Percentiles rank a stretch among this genome's conserved stretches.
phyloP scores from a whole-genome alignment of 1,140 invertebrate genomes.

The Mactra quadrangularis region DNA sequence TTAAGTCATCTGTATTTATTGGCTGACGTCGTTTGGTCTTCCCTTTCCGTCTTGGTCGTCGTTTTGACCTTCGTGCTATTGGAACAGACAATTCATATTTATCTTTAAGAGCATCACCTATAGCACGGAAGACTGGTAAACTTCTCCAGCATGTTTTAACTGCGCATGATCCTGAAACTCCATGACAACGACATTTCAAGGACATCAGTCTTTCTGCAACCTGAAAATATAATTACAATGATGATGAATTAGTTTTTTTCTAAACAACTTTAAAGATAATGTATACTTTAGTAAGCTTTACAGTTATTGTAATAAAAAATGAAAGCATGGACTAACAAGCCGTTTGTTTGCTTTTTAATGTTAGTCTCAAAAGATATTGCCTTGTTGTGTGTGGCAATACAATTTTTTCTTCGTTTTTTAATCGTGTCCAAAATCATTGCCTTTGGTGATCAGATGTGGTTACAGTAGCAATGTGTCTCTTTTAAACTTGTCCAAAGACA shows the following conservation, averaged over 20 bases:
- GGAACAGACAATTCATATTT: conserved; percentile 92
- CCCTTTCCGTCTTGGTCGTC: conserved; percentile 73
- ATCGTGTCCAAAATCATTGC: too few species aligned
- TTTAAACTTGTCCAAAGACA: too few species aligned
- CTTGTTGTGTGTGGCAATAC: too few species aligned
- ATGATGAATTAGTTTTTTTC: background rate
- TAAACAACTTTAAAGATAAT: background rate
- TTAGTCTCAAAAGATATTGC: too few species aligned
- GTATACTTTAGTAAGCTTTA: background rate
- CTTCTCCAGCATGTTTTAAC: conserved; percentile 98
- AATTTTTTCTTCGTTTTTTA: too few species aligned
- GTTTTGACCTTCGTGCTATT: conserved; percentile 86
- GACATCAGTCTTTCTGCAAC: conserved; percentile 85
- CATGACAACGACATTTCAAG: conserved; percentile 91
- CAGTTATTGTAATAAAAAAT: background rate
- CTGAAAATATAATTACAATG: conserved; percentile 67
- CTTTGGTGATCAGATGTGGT: too few species aligned
- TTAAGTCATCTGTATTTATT: conserved; percentile 87
- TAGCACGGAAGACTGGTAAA: conserved; percentile 91
- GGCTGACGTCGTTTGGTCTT: conserved; percentile 72
- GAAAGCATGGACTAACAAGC: too few species aligned
- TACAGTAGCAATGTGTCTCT: too few species aligned
- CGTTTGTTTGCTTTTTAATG: too few species aligned
- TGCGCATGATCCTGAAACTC: conserved; percentile 97
- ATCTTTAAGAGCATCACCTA: conserved; percentile 91